These are phyloP conservation scores for Apodemia duryi DNA, from an alignment of 2,888 invertebrate species.

Conservation along the genomic window DNA sequence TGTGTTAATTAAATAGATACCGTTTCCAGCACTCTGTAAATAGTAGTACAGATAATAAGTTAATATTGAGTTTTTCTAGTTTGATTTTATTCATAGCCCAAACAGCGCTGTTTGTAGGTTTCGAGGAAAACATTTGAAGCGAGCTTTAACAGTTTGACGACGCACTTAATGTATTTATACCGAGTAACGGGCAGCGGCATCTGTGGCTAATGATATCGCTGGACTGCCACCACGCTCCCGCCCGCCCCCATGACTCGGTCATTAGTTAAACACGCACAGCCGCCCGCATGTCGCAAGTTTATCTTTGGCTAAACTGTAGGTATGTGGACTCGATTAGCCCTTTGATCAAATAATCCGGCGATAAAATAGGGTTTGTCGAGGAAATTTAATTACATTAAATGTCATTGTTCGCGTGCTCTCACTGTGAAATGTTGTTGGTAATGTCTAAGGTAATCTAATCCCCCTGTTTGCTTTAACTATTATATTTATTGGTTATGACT, in stretches of 20 bases:
- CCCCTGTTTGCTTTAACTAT: slow-evolving; percentile 54
- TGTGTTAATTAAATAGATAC: too few species aligned
- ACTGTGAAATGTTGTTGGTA: slow-evolving; percentile 41
- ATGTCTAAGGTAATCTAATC: slow-evolving; percentile 23
- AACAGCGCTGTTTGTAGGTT: slow-evolving; percentile 13
- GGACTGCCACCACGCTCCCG: slow-evolving; percentile 42
- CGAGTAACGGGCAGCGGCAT: slow-evolving; percentile 68
- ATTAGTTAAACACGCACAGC: slow-evolving; percentile 79
- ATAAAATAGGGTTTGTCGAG: slow-evolving; percentile 69
- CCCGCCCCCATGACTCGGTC: slow-evolving; percentile 69
- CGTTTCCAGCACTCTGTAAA: too few species aligned
- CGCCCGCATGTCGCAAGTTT: slow-evolving; percentile 79
- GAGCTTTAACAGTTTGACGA: slow-evolving; percentile 70
- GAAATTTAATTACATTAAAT: slow-evolving; percentile 75
- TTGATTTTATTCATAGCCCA: not conserved
- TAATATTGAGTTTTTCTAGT: too few species aligned
- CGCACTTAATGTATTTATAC: slow-evolving; percentile 77
- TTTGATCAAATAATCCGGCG: slow-evolving; percentile 77
- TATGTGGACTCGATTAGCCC: slow-evolving; percentile 77
- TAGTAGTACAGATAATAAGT: too few species aligned
- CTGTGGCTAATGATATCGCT: slow-evolving; percentile 78
- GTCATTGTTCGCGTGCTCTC: slow-evolving; percentile 58
- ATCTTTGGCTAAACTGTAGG: slow-evolving; percentile 76
- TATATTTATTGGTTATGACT: slow-evolving; percentile 33
- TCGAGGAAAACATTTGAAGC: slow-evolving; percentile 43